Conservation (phyloP, 2,113 vertebrate species). For the Plestiodon gilberti region DNA sequence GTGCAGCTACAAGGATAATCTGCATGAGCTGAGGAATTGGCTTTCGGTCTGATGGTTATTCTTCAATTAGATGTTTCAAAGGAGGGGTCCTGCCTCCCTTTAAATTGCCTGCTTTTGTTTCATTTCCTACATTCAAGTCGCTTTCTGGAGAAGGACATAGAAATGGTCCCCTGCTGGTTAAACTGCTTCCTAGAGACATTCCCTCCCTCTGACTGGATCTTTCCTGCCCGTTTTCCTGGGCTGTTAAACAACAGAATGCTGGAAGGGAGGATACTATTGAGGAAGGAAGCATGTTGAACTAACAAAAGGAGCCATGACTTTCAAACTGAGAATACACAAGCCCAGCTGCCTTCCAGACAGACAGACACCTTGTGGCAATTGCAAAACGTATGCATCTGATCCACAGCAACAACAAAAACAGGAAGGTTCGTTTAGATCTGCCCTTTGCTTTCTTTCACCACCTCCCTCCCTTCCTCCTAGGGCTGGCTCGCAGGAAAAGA, state of each 20-base stretch:
- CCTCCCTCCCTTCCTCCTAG: constrained; percentile 29
- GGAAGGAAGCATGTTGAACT: constrained; percentile 9
- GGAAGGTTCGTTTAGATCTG: constrained; percentile 37
- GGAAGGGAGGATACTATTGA: neutral
- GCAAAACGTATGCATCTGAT: neutral
- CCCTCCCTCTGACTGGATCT: neutral
- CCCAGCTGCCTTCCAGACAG: neutral
- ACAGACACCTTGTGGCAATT: neutral
- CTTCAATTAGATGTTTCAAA: constrained; percentile 22
- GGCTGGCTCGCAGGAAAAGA: constrained; percentile 30
- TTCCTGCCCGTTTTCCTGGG: constrained; percentile 12
- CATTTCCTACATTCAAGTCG: constrained; percentile 21
- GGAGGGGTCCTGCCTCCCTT: constrained; percentile 2
- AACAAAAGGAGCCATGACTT: constrained; percentile 1
- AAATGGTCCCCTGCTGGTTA: neutral
- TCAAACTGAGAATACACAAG: neutral
- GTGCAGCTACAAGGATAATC: neutral
- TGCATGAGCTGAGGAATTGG: neutral
- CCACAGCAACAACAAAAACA: constrained; percentile 34
- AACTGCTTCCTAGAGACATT: neutral
- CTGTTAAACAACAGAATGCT: neutral
- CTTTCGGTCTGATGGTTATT: neutral
- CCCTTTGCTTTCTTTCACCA: constrained; percentile 44
- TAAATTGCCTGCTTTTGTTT: constrained; percentile 42
- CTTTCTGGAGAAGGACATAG: constrained; percentile 8